Evolutionary conservation across 2,797 vertebrate genomes (phyloP), one percentile per base, ranked within the genome.

Genomic region (Myiotriccus ornatus): DNA sequence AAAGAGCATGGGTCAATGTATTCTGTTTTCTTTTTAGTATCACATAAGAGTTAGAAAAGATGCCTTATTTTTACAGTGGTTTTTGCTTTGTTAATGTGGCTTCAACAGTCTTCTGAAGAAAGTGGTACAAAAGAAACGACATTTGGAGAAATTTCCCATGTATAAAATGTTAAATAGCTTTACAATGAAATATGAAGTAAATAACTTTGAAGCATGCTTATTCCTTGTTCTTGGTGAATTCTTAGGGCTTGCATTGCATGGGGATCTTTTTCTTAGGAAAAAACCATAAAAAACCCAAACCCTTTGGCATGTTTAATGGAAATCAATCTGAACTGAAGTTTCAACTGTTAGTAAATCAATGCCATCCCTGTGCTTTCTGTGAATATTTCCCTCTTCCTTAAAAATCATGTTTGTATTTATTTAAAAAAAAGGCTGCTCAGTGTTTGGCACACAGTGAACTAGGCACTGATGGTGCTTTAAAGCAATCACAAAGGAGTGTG

Each of bases 321-420:
- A 95, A 95, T 93, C 55, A 60, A 83, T 94, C 71, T 84, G 69
- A 95, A 93, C 12, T 93, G 94, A 84, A 96, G 94, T 90, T 95
- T 95, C 74, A 83, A 43, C 95, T 93, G 76, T 69, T 87, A 80
- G 86, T 92, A 95, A 95, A 95, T 97, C 92, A 93, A 95, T 96
- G 84, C 95, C 96, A 96, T 97, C 77, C 94, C 90, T 22, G 19
- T 0, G 11, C 44, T 93, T 27, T 63, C 80, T 77, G 41, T 56
- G 83, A 75, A 27, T 62, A 49, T 35, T 86, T 6, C 13, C 30
- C 57, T 7, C 3, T 59, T 89, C 34, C 74, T 87, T 64, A 37
- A 49, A 65, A 59, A 83, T 27, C 52, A 44, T 82, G 49, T 35
- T 90, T 35, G 15, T 68, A 74, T 78, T 92, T 76, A 53, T 87